Evolutionary conservation across 2,113 vertebrate species (phyloP).

Genomic region (Sebastes fasciatus): DNA sequence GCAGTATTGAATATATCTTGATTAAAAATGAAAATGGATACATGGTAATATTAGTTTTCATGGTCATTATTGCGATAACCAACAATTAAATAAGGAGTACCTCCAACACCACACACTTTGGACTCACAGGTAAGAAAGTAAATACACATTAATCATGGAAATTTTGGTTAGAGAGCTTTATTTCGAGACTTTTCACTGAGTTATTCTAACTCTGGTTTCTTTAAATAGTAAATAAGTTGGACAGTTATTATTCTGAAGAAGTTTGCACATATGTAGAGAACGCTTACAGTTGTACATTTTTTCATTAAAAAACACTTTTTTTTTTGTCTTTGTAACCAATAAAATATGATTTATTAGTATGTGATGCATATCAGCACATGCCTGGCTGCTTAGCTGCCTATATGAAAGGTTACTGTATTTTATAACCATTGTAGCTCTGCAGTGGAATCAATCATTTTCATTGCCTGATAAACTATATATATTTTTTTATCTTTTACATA

Average conservation of each 20-base stretch:
- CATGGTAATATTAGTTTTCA: not conserved
- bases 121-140: slow-evolving; percentile 11
- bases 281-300: not conserved
- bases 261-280: not conserved
- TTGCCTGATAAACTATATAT: not conserved
- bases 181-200: not conserved
- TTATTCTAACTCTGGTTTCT: not conserved
- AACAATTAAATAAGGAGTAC: not conserved
- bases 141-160: slow-evolving; percentile 4
- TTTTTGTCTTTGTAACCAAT: not conserved
- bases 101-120: slow-evolving; percentile 11
- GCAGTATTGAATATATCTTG: not conserved
- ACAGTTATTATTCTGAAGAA: not conserved
- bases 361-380: not conserved
- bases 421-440: not conserved
- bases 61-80: not conserved
- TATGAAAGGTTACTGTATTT: not conserved
- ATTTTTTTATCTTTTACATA: not conserved
- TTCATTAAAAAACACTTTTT: not conserved
- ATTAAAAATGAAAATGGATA: not conserved
- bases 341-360: not conserved
- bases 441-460: not conserved
- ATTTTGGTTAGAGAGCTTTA: not conserved
- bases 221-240: not conserved
- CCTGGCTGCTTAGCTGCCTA: no score